A percentile compares a stretch with the other conserved stretches of the same genome.
Conservation (phyloP, 2,888 invertebrate genomes). For the Dynastes hyllus region DNA sequence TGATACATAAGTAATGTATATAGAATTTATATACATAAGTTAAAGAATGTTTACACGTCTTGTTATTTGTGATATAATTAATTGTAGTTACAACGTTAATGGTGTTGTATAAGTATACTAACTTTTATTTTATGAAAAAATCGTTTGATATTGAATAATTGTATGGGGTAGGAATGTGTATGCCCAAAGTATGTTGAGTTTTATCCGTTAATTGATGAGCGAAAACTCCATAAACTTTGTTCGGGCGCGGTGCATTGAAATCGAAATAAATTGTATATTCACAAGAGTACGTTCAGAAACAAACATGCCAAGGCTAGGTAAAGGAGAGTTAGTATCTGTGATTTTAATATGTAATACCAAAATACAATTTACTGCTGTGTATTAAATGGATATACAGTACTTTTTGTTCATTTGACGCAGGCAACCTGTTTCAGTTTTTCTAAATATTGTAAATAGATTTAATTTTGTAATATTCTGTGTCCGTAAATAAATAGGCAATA, state of each 20-base stretch:
- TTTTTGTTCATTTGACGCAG: slow-evolving; percentile 65
- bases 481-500: slow-evolving; percentile 44
- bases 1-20: not conserved
- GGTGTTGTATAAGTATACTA: slow-evolving; percentile 30
- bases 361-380: slow-evolving; percentile 60
- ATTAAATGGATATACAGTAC: slow-evolving; percentile 55
- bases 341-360: slow-evolving; percentile 68
- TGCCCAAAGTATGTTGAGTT: slow-evolving; percentile 23
- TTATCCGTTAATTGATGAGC: slow-evolving; percentile 25
- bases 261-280: slow-evolving; percentile 48
- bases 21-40: slow-evolving; percentile 15
- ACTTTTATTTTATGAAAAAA: slow-evolving; percentile 20
- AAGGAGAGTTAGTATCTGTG: slow-evolving; percentile 69
- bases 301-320: slow-evolving; percentile 65
- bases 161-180: not conserved
- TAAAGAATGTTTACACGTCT: slow-evolving; percentile 17
- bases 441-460: slow-evolving; percentile 66
- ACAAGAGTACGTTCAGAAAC: not conserved
- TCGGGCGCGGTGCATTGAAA: slow-evolving; percentile 19
- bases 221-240: slow-evolving; percentile 35
- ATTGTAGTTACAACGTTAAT: slow-evolving; percentile 31
- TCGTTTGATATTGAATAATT: slow-evolving; percentile 18
- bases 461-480: slow-evolving; percentile 66
- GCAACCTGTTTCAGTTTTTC: slow-evolving; percentile 65
- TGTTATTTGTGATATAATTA: slow-evolving; percentile 37